Conservation (phyloP, 2,113 vertebrate species). For the Chaetops frenatus region DNA sequence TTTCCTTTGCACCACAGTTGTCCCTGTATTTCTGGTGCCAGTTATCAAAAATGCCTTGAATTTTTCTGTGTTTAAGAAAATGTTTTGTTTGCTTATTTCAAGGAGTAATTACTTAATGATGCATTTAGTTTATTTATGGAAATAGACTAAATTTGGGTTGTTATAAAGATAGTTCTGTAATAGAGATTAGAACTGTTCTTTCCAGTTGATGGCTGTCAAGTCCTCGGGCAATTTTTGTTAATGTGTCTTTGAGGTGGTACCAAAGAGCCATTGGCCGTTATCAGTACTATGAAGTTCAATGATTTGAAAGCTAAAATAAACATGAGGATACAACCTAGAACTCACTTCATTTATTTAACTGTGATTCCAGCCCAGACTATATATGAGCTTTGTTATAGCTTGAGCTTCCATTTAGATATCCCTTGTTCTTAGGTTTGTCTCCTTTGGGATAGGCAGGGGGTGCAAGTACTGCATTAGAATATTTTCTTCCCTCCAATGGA, state of each 20-base stretch:
- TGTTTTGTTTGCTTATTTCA: constrained; percentile 9
- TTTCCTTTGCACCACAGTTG: not conserved
- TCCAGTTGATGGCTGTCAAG: not conserved
- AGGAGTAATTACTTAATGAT: not conserved
- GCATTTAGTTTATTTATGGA: not conserved
- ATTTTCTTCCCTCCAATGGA: not conserved
- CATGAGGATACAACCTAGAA: not conserved
- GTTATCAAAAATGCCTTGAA: constrained; percentile 17
- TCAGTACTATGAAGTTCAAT: not conserved
- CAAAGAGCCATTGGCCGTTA: not conserved
- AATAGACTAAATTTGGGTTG: not conserved
- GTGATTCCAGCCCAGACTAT: not conserved
- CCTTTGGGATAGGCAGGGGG: not conserved
- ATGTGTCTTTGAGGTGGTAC: not conserved
- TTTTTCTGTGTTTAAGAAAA: constrained; percentile 1
- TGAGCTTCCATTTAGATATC: not conserved
- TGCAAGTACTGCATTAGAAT: not conserved
- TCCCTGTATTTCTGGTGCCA: not conserved
- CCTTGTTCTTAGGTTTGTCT: not conserved
- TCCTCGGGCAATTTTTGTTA: not conserved
- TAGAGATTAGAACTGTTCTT: not conserved
- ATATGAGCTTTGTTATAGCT: not conserved
- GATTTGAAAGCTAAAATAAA: not conserved
- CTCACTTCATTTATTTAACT: not conserved
- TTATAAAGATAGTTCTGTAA: not conserved